Evolutionary conservation across 2,888 invertebrate species (phyloP).

Genomic region (Pseudeuparius sepicola): DNA sequence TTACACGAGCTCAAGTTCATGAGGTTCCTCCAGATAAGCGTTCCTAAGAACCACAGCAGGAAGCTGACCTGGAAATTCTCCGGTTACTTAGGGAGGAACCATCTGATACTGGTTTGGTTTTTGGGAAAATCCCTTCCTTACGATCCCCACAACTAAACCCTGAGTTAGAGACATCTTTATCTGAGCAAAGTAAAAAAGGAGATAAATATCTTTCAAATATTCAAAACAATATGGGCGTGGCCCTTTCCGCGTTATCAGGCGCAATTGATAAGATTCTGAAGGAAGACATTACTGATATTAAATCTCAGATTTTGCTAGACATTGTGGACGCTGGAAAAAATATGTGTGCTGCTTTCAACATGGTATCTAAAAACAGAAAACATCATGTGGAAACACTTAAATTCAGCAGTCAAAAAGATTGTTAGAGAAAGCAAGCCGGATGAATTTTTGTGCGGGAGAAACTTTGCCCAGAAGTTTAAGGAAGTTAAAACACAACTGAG

Average conservation of each 20-base stretch:
- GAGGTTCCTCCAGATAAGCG: too few species aligned
- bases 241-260: too few species aligned
- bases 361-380: slow-evolving; percentile 7
- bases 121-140: not conserved
- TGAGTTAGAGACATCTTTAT: not conserved
- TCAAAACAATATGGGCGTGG: too few species aligned
- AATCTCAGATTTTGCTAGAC: not conserved
- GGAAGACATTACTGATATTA: not conserved
- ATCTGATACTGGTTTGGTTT: too few species aligned
- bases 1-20: too few species aligned
- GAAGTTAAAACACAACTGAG: slow-evolving; percentile 8
- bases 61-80: too few species aligned
- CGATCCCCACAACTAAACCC: slow-evolving; percentile 2
- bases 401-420: slow-evolving; percentile 10
- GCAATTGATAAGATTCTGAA: too few species aligned
- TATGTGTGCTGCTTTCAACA: slow-evolving; percentile 1
- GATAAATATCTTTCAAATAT: too few species aligned
- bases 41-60: too few species aligned
- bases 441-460: slow-evolving; percentile 12
- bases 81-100: too few species aligned
- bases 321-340: slow-evolving; percentile 4
- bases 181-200: too few species aligned
- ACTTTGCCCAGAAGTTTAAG: slow-evolving; percentile 10
- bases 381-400: not conserved
- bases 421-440: slow-evolving; percentile 10